These are phyloP conservation scores for Graphium colonna DNA, from an alignment of 2,888 invertebrate genomes.

Conservation along the genomic window DNA sequence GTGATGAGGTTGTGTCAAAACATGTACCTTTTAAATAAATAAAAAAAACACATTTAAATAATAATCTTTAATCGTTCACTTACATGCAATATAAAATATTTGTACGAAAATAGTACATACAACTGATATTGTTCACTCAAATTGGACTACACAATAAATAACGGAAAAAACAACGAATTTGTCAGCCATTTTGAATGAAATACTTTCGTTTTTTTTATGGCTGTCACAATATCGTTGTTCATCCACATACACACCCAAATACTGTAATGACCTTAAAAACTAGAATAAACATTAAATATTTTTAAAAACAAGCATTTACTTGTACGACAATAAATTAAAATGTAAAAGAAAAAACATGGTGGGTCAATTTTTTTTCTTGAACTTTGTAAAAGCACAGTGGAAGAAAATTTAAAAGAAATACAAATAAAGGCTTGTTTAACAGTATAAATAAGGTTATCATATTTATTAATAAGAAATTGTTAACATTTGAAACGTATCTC, in stretches of 20 bases:
- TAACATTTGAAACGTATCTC: neutral
- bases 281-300: neutral
- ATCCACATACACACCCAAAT: conserved; percentile 9
- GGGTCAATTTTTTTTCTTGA: no score
- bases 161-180: conserved; percentile 5
- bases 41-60: no score
- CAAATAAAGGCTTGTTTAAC: conserved; percentile 2
- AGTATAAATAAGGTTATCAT: conserved; percentile 12
- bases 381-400: no score
- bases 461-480: conserved; percentile 8
- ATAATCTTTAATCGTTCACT: conserved; percentile 8
- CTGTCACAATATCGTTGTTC: conserved; percentile 1
- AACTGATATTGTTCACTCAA: conserved; percentile 1
- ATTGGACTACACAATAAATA: conserved; percentile 13
- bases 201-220: neutral
- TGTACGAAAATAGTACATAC: conserved; percentile 15
- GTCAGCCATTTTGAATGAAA: conserved; percentile 5
- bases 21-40: neutral
- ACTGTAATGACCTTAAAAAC: conserved; percentile 13
- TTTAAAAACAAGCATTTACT: no score
- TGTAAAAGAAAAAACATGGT: no score
- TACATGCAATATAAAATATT: conserved; percentile 5
- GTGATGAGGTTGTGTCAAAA: no score
- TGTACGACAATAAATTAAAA: neutral
- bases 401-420: no score